Conservation (phyloP, 2,888 invertebrate species). For the Acleris emargana region DNA sequence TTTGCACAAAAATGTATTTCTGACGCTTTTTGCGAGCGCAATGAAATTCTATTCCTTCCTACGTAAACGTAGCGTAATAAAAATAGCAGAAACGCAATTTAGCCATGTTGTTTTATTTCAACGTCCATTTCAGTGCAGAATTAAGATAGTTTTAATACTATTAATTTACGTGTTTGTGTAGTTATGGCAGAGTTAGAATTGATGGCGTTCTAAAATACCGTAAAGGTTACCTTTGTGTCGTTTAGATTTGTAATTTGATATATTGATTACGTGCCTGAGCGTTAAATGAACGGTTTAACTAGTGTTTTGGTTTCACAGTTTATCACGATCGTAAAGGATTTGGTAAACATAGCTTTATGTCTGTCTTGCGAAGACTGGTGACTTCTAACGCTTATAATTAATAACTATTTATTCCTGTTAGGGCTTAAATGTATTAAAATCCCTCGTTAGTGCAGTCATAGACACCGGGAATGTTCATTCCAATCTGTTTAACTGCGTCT, state of each 20-base stretch:
- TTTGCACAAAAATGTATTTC: slow-evolving; percentile 50
- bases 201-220: neutral
- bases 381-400: no score
- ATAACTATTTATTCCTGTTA: no score
- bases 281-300: neutral
- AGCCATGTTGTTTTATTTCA: slow-evolving; percentile 14
- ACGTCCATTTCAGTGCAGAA: slow-evolving; percentile 10
- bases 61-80: slow-evolving; percentile 40
- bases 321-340: no score
- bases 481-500: no score
- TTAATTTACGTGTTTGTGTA: neutral
- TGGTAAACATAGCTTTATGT: no score
- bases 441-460: no score
- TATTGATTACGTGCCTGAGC: neutral
- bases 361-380: no score
- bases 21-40: slow-evolving; percentile 43
- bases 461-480: no score
- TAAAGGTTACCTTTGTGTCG: neutral
- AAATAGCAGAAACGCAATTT: slow-evolving; percentile 37
- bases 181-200: slow-evolving; percentile 1
- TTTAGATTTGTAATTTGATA: neutral
- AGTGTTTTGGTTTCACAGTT: neutral
- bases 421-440: no score
- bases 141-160: neutral
- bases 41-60: slow-evolving; percentile 42